Conservation (phyloP, 2,888 invertebrate genomes). For the Raillietiella orientalis region DNA sequence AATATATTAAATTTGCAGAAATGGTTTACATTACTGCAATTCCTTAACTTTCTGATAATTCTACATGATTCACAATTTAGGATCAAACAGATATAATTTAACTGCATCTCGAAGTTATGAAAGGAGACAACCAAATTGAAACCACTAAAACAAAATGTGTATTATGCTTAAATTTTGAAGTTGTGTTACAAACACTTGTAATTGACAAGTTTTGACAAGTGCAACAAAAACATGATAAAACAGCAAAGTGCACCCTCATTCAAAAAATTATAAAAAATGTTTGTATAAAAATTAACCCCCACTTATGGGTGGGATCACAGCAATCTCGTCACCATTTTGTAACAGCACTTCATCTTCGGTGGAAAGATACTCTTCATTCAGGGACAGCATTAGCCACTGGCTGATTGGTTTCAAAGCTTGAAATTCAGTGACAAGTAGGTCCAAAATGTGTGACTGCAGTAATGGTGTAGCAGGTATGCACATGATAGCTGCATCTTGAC, state of each 20-base stretch:
- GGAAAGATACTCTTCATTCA: conserved; percentile 45
- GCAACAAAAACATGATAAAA: too few relatives aligned
- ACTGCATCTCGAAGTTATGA: too few relatives aligned
- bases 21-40: too few relatives aligned
- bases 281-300: conserved; percentile 48
- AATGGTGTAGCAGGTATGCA: conserved; percentile 18
- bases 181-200: too few relatives aligned
- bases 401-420: conserved; percentile 26
- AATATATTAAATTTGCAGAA: too few relatives aligned
- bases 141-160: too few relatives aligned
- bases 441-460: conserved; percentile 23
- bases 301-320: conserved; percentile 75
- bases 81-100: too few relatives aligned
- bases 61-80: too few relatives aligned
- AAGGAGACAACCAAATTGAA: too few relatives aligned
- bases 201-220: too few relatives aligned
- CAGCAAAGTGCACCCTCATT: not conserved
- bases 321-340: conserved; percentile 42
- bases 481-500: conserved; percentile 21
- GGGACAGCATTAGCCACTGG: conserved; percentile 35
- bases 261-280: conserved; percentile 1
- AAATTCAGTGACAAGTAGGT: conserved; percentile 23
- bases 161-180: too few relatives aligned
- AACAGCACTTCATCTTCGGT: conserved; percentile 18
- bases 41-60: too few relatives aligned